These are phyloP conservation scores for Drosophila navojoa DNA, from an alignment of 1,140 invertebrate genomes.

Conservation along the genomic window DNA sequence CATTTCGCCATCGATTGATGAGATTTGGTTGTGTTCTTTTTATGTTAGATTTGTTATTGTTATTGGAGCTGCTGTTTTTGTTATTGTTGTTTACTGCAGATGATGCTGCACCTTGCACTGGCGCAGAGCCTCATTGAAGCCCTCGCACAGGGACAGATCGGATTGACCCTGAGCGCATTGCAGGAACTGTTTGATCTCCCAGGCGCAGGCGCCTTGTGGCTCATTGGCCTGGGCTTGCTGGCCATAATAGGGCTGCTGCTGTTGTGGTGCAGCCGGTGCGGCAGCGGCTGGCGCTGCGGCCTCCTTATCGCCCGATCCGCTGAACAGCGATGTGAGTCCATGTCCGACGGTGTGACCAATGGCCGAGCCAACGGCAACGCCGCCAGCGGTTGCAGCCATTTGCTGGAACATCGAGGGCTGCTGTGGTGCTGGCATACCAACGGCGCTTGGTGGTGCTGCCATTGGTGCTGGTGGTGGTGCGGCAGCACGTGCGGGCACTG, in stretches of 20 bases:
- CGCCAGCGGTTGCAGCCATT: slow-evolving; percentile 96
- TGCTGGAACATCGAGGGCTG: slow-evolving; percentile 85
- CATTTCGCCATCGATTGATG: slow-evolving; percentile 40
- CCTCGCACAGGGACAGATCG: slow-evolving; percentile 94
- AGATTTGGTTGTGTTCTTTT: slow-evolving; percentile 4
- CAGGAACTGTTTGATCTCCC: slow-evolving; percentile 95
- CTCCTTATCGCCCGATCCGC: slow-evolving; percentile 88
- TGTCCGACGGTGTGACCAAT: slow-evolving; percentile 94
- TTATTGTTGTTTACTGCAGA: slow-evolving; percentile 58
- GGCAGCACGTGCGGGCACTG: slow-evolving; percentile 79
- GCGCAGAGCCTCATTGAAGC: slow-evolving; percentile 96
- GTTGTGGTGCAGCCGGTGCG: slow-evolving; percentile 71
- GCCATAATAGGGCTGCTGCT: slow-evolving; percentile 82
- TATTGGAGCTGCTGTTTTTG: slow-evolving; percentile 3
- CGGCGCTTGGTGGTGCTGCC: slow-evolving; percentile 67
- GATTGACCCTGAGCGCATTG: slow-evolving; percentile 93
- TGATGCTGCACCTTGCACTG: slow-evolving; percentile 90
- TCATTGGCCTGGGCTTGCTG: slow-evolving; percentile 84
- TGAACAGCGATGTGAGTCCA: slow-evolving; percentile 93
- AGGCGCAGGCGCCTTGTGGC: slow-evolving; percentile 90
- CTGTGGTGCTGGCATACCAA: slow-evolving; percentile 78
- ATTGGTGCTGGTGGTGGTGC: slow-evolving; percentile 71
- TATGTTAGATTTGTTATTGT: slow-evolving; percentile 10
- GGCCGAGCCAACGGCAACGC: slow-evolving; percentile 94
- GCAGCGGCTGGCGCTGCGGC: slow-evolving; percentile 82